Evolutionary conservation across 2,888 invertebrate genomes (phyloP), one percentile per base, ranked within the genome.

Genomic region (Lamellibrachia columna): DNA sequence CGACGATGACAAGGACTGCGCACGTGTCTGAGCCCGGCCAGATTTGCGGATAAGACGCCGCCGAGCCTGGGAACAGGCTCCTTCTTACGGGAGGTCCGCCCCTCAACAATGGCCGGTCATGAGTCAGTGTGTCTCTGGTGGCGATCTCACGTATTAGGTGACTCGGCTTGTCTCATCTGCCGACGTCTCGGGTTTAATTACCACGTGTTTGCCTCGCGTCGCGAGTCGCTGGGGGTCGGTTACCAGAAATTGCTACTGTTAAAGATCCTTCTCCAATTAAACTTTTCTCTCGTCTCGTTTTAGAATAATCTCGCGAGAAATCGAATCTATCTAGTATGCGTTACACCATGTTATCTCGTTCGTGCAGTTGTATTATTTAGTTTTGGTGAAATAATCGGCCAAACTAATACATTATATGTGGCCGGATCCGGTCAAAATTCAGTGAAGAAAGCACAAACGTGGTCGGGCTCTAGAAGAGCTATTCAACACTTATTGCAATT

Each of bases 131-230:
- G 75, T 11, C 75, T 75, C 75, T 75, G 75, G 75, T 75, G 75
- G n/a, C 75, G 22, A 22, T 3, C 75, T 6, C 75, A 11, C 75
- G 22, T 75, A 75, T 75, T 75, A 75, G 75, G 75, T 75, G 75
- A 40, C 75, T n/a, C 22, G 75, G 6, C 75, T 11, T 75, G 75
- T 75, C 15, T 22, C n/a, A 15, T 15, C 22, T 22, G 75, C n/a
- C 22, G 75, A n/a, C 75, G 75, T 75, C 22, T 75, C 75, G 75
- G 75, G 75, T 75, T 75, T 75, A 75, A 75, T 75, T 75, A 75
- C 22, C 75, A 3, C 22, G 22, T 4, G 58, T 15, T 58, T 8
- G 58, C 6, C 15, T 75, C 75, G 75, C 6, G 15, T 75, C 75
- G 22, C 40, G 40, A 40, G 40, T 40, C 75, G 75, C 75, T 15